phyloP scores from a whole-genome alignment of 2,888 invertebrate species.

The Helleia helle region DNA sequence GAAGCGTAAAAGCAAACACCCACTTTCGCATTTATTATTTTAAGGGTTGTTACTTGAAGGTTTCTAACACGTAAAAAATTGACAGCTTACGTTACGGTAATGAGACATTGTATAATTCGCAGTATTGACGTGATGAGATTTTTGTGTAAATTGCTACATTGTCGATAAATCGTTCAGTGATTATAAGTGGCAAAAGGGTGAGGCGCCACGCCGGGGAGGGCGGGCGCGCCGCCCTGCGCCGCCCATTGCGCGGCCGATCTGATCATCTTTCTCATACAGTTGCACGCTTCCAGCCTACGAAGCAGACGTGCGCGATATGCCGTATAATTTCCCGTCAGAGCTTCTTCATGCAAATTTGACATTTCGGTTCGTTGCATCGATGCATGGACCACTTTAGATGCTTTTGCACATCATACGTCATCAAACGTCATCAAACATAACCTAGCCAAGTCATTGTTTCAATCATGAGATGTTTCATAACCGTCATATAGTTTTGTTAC shows the following conservation, averaged over 20 bases:
- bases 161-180: slow-evolving; percentile 58
- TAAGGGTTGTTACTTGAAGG: too few species aligned
- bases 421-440: slow-evolving; percentile 42
- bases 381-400: slow-evolving; percentile 71
- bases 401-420: slow-evolving; percentile 60
- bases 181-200: slow-evolving; percentile 47
- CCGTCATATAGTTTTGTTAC: slow-evolving; percentile 25
- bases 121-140: slow-evolving; percentile 11
- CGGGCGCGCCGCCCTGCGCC: slow-evolving; percentile 46
- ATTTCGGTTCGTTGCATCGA: slow-evolving; percentile 68
- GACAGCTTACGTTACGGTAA: not conserved
- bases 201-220: slow-evolving; percentile 33
- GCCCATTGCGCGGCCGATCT: slow-evolving; percentile 28
- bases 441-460: slow-evolving; percentile 27
- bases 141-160: slow-evolving; percentile 26
- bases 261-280: slow-evolving; percentile 39
- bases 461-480: slow-evolving; percentile 22
- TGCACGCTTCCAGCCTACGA: slow-evolving; percentile 51
- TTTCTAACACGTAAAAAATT: too few species aligned
- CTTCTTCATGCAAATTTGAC: slow-evolving; percentile 59
- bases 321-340: slow-evolving; percentile 52
- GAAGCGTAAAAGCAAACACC: too few species aligned
- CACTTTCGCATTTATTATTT: too few species aligned
- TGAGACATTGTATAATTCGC: not conserved
- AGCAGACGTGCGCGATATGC: slow-evolving; percentile 61